Conservation (phyloP, 2,113 vertebrate genomes). For the Anolis sagrei region DNA sequence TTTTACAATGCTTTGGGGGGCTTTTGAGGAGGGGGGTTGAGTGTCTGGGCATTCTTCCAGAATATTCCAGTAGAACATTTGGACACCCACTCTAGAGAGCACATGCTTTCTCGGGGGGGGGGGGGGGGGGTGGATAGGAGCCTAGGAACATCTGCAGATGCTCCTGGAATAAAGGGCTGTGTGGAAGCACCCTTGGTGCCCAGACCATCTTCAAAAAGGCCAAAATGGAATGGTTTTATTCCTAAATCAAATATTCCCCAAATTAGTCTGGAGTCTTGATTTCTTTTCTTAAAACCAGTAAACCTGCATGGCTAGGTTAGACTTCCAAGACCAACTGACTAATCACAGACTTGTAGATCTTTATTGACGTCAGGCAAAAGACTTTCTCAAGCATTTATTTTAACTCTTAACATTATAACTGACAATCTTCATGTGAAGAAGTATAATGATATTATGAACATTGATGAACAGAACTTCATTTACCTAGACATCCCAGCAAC, state of each 20-base stretch:
- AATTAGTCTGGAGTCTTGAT: neutral
- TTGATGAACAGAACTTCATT: neutral
- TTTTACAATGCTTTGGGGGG: too few relatives aligned
- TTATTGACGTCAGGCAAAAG: neutral
- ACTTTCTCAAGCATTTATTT: neutral
- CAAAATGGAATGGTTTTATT: neutral
- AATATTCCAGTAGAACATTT: too few relatives aligned
- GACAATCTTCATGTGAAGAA: neutral
- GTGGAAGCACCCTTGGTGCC: too few relatives aligned
- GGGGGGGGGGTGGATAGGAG: too few relatives aligned
- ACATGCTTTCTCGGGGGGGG: too few relatives aligned
- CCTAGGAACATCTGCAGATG: too few relatives aligned
- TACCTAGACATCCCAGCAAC: neutral
- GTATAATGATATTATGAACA: neutral
- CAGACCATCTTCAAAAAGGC: too few relatives aligned
- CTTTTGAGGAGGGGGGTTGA: too few relatives aligned
- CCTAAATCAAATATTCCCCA: neutral
- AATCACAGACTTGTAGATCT: neutral
- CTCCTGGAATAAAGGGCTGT: too few relatives aligned
- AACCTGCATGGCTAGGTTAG: neutral
- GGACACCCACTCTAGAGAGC: too few relatives aligned
- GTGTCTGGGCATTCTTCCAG: too few relatives aligned
- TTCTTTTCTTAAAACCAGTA: too few relatives aligned
- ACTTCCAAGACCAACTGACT: neutral
- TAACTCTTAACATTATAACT: neutral